Evolutionary conservation across 2,113 vertebrate species (phyloP).

Genomic region (Amphiprion percula): DNA sequence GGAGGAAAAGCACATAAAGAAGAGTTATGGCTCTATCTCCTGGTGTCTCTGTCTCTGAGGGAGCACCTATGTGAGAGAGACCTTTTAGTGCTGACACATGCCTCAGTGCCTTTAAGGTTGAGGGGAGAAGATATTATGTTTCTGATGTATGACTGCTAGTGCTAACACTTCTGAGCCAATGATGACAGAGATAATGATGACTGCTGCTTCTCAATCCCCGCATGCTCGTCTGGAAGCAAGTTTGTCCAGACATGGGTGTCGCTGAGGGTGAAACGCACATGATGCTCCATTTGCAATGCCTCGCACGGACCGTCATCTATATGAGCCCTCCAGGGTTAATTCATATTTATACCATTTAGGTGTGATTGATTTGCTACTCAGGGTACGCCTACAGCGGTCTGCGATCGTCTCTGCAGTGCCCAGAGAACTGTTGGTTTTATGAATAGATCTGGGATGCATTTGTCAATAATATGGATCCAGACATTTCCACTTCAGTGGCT

Average conservation of each 20-base stretch:
- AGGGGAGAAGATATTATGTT: constrained; percentile 59
- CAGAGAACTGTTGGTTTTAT: constrained; percentile 68
- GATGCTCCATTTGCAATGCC: constrained; percentile 46
- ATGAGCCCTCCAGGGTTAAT: constrained; percentile 60
- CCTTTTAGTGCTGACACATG: constrained; percentile 78
- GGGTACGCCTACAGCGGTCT: constrained; percentile 46
- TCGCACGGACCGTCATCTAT: constrained; percentile 38
- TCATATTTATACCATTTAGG: constrained; percentile 79
- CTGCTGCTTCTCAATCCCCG: constrained; percentile 32
- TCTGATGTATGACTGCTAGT: constrained; percentile 59
- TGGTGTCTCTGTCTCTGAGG: constrained; percentile 59
- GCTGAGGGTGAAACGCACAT: constrained; percentile 36
- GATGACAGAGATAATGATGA: constrained; percentile 62
- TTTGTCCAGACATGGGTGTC: constrained; percentile 25
- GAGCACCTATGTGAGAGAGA: constrained; percentile 57
- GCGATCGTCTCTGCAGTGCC: constrained; percentile 46
- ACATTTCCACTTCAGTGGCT: constrained; percentile 44
- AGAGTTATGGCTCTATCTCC: constrained; percentile 70
- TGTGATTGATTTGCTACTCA: constrained; percentile 78
- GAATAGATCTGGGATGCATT: constrained; percentile 73
- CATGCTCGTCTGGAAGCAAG: constrained; percentile 23
- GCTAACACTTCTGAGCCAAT: constrained; percentile 66
- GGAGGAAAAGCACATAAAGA: constrained; percentile 63
- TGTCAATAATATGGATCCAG: constrained; percentile 74
- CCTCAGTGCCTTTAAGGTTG: constrained; percentile 63